Evolutionary conservation across 1,140 invertebrate genomes (phyloP).

Genomic region (Drosophila chauvacae): DNA sequence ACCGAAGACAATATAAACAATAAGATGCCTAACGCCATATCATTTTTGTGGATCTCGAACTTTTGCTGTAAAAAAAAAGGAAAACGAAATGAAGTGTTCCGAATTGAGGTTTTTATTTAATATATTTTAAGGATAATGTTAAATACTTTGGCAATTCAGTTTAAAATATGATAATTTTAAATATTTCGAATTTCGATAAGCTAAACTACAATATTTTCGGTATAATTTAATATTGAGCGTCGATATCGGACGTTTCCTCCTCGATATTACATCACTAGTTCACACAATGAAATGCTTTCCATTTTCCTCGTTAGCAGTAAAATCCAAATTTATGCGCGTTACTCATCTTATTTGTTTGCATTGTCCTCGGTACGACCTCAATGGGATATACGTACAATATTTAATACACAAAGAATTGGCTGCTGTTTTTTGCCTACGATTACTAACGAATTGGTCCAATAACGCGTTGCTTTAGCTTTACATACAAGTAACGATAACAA

Average conservation of each 20-base stretch:
- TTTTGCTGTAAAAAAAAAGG: too few relatives aligned
- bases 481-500: conserved; percentile 36
- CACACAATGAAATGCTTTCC: too few relatives aligned
- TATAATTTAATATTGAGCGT: too few relatives aligned
- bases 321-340: not conserved
- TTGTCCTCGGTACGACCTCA: not conserved
- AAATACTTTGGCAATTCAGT: too few relatives aligned
- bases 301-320: too few relatives aligned
- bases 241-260: too few relatives aligned
- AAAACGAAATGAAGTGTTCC: not conserved
- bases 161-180: too few relatives aligned
- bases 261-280: too few relatives aligned
- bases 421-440: conserved; percentile 43
- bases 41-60: not conserved
- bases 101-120: not conserved
- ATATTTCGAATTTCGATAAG: too few relatives aligned
- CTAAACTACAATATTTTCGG: too few relatives aligned
- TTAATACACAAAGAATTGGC: conserved; percentile 37
- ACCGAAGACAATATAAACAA: not conserved
- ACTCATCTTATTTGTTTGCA: not conserved
- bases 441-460: conserved; percentile 63
- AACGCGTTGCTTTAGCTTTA: conserved; percentile 72
- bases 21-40: not conserved
- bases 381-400: conserved; percentile 29
- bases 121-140: too few relatives aligned